Evolutionary conservation across 2,797 vertebrate genomes (phyloP).

Genomic region (Atherinosoma microstoma): DNA sequence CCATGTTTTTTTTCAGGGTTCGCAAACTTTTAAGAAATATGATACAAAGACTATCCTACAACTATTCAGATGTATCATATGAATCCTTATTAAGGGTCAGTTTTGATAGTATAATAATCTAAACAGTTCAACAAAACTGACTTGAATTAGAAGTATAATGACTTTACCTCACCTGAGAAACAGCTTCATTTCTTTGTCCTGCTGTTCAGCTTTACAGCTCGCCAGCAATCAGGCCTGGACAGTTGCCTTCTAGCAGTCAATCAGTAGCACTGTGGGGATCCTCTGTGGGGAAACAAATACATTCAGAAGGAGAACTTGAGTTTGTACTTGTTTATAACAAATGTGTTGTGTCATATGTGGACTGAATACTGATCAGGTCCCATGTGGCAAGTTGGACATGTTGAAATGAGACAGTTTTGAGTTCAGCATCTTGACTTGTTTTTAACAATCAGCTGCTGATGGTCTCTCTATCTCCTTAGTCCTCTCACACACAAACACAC

Average conservation of each 20-base stretch:
- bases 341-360: constrained; percentile 30
- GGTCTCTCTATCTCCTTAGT: neutral
- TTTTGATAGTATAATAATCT: neutral
- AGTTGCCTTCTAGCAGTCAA: constrained; percentile 55
- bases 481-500: constrained; percentile 2
- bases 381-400: constrained; percentile 2
- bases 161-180: constrained; percentile 20
- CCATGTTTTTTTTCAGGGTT: neutral
- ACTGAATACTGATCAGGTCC: constrained; percentile 36
- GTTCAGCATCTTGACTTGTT: constrained; percentile 30
- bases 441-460: constrained; percentile 32
- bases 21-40: no score
- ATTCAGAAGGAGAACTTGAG: constrained; percentile 33
- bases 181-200: constrained; percentile 36
- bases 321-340: constrained; percentile 43
- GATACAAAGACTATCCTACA: no score
- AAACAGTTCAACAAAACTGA: neutral
- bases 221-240: constrained; percentile 30
- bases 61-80: no score
- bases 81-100: neutral
- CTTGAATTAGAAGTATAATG: constrained; percentile 13
- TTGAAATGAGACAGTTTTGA: constrained; percentile 20
- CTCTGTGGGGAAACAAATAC: constrained; percentile 46
- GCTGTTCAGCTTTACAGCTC: constrained; percentile 47
- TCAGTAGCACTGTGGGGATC: constrained; percentile 42